Evolutionary conservation across 2,888 invertebrate genomes (phyloP).

Genomic region (Scaptomyza reducta): DNA sequence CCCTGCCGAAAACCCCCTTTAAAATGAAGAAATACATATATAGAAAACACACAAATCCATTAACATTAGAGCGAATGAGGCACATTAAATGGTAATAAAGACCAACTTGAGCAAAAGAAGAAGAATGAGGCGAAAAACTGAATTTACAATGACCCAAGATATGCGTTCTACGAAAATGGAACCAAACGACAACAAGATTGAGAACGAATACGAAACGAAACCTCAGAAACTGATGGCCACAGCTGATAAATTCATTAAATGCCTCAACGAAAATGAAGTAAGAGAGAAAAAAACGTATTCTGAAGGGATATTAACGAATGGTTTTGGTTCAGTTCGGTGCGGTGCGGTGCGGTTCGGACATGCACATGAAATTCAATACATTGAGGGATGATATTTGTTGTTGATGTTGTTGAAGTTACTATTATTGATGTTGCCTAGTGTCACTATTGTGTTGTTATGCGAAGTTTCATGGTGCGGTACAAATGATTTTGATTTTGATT

Average conservation of each 20-base stretch:
- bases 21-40: background rate
- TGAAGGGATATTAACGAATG: constrained; percentile 19
- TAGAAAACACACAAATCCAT: constrained; percentile 53
- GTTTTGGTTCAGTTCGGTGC: background rate
- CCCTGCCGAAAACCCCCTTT: constrained; percentile 23
- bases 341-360: constrained; percentile 27
- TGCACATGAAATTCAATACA: constrained; percentile 66
- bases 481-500: constrained; percentile 58
- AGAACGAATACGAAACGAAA: constrained; percentile 16
- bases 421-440: constrained; percentile 68
- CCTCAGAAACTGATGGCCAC: constrained; percentile 51
- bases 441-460: constrained; percentile 51
- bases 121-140: constrained; percentile 26
- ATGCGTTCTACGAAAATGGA: constrained; percentile 56
- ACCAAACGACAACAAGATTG: constrained; percentile 14
- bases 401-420: constrained; percentile 37
- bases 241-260: constrained; percentile 78
- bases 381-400: constrained; percentile 52
- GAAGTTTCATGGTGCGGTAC: constrained; percentile 50
- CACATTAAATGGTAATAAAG: constrained; percentile 65
- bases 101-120: constrained; percentile 22
- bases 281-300: background rate
- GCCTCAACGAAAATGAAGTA: constrained; percentile 13
- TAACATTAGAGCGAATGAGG: constrained; percentile 48
- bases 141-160: constrained; percentile 52